Conservation (phyloP, 53 echinoderm and acorn worm genomes). For the Patiria pectinifera region DNA sequence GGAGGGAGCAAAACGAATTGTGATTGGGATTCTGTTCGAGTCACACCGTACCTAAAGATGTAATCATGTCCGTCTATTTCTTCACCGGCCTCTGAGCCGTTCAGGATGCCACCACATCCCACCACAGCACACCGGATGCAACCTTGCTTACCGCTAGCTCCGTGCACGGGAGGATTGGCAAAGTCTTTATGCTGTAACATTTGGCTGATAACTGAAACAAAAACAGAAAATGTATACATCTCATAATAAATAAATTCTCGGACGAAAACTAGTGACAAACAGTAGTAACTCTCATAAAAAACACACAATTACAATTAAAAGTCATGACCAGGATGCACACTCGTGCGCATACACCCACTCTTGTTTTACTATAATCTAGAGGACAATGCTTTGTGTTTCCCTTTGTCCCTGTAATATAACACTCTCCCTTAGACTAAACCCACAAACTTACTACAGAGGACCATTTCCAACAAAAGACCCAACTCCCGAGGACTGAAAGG, state of each 20-base stretch:
- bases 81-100: conserved; percentile 88
- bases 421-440: too few relatives aligned
- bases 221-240: background rate
- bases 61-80: conserved; percentile 97
- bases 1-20: too few relatives aligned
- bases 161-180: conserved; percentile 68
- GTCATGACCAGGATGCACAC: background rate
- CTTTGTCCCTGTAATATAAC: too few relatives aligned
- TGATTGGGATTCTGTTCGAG: background rate
- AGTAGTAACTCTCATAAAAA: too few relatives aligned
- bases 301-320: background rate
- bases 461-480: too few relatives aligned
- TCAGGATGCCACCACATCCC: conserved; percentile 94
- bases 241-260: background rate
- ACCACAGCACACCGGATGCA: conserved; percentile 96
- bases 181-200: conserved; percentile 81
- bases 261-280: background rate
- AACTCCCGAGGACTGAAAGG: too few relatives aligned
- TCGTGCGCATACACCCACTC: too few relatives aligned
- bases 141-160: conserved; percentile 32
- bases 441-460: too few relatives aligned
- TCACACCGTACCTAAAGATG: conserved; percentile 79
- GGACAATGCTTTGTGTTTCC: too few relatives aligned
- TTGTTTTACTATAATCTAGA: too few relatives aligned
- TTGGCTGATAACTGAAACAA: conserved; percentile 73